Conservation (phyloP, 1,140 invertebrate species). For the Trichoplusia ni region DNA sequence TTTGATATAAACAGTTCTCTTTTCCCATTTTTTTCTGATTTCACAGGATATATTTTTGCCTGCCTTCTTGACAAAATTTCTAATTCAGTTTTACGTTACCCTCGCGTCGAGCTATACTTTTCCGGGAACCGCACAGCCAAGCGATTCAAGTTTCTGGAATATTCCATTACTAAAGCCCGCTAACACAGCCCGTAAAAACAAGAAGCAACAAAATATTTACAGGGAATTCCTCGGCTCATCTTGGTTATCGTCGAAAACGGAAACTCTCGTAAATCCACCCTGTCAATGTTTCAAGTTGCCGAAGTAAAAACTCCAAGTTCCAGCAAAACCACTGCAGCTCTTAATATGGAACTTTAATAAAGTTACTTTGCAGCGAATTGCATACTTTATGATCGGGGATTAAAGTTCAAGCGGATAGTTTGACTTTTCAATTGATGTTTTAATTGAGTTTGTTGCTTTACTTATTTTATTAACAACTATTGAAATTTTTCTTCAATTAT, state of each 20-base stretch:
- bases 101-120: too few species aligned
- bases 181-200: slow-evolving; percentile 19
- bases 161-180: slow-evolving; percentile 11
- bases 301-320: slow-evolving; percentile 39
- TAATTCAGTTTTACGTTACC: too few species aligned
- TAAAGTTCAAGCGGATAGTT: slow-evolving; percentile 23
- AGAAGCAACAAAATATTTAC: slow-evolving; percentile 27
- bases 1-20: too few species aligned
- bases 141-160: slow-evolving; percentile 4
- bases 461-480: too few species aligned
- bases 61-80: too few species aligned
- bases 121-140: too few species aligned
- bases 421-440: slow-evolving; percentile 25
- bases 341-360: slow-evolving; percentile 29
- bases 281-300: slow-evolving; percentile 45
- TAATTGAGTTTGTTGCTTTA: slow-evolving; percentile 19
- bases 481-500: too few species aligned
- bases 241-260: slow-evolving; percentile 35
- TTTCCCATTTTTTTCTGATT: too few species aligned
- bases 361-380: slow-evolving; percentile 8
- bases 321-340: slow-evolving; percentile 28
- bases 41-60: too few species aligned
- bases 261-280: slow-evolving; percentile 49
- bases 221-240: slow-evolving; percentile 41
- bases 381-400: slow-evolving; percentile 14